A percentile compares a stretch with the other conserved stretches of the same genome.
Evolutionary conservation across 2,113 vertebrate genomes (phyloP).

Genomic region (Nothocercus julius): DNA sequence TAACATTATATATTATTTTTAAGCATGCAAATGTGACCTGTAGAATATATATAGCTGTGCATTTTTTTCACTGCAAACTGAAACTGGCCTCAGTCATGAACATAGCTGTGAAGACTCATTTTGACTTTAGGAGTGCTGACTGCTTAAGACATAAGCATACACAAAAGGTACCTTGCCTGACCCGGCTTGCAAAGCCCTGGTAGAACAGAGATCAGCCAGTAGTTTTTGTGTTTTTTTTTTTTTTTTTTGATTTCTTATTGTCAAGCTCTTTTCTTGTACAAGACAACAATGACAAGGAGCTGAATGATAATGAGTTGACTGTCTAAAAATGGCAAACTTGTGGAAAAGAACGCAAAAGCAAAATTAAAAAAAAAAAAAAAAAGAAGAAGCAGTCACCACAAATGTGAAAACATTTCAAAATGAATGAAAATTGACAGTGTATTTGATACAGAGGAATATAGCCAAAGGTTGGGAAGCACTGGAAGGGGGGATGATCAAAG

Average conservation of each 20-base stretch:
- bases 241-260: not conserved
- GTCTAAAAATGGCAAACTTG: not conserved
- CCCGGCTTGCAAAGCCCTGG: not conserved
- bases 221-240: not conserved
- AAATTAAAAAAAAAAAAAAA: not conserved
- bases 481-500: not conserved
- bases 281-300: not conserved
- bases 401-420: not conserved
- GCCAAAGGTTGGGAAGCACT: not conserved
- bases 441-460: not conserved
- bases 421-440: not conserved
- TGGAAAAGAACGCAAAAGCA: not conserved
- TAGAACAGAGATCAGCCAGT: not conserved
- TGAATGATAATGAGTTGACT: not conserved
- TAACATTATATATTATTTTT: not conserved
- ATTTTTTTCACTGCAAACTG: not conserved
- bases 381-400: not conserved
- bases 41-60: not conserved
- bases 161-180: not conserved
- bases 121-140: not conserved
- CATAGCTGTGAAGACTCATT: not conserved
- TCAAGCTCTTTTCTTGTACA: not conserved
- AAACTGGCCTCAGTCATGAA: not conserved
- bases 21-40: not conserved
- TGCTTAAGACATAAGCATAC: not conserved